Evolutionary conservation across 2,888 invertebrate species (phyloP).

Genomic region (Graphium colonna): DNA sequence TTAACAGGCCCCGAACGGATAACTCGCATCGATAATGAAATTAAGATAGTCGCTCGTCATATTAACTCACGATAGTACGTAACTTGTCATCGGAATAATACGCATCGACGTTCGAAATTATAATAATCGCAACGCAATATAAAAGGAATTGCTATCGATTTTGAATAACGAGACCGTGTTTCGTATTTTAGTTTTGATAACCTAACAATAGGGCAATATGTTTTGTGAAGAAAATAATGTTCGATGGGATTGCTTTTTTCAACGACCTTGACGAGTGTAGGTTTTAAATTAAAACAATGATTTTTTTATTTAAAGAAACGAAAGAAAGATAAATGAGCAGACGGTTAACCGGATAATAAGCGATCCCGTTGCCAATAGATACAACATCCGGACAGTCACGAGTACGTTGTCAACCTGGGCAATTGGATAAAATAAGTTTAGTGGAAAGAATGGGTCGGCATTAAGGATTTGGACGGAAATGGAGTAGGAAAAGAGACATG

Average conservation of each 20-base stretch:
- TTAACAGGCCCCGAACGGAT: conserved; percentile 60
- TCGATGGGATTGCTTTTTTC: conserved; percentile 7
- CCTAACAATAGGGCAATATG: conserved; percentile 8
- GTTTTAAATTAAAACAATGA: conserved; percentile 2
- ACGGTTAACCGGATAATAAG: no score
- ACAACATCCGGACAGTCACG: no score
- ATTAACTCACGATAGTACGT: conserved; percentile 37
- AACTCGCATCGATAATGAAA: conserved; percentile 48
- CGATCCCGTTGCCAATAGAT: no score
- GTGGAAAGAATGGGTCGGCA: no score
- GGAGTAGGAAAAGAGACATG: no score
- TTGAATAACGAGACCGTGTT: conserved; percentile 19
- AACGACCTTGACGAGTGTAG: background rate
- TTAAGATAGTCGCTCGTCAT: conserved; percentile 44
- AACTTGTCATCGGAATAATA: conserved; percentile 3
- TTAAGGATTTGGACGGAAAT: no score
- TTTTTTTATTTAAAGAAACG: no score
- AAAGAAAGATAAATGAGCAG: no score
- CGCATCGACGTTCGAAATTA: conserved; percentile 19
- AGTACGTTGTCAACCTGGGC: no score
- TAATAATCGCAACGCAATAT: conserved; percentile 18
- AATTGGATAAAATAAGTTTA: no score
- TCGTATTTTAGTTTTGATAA: conserved; percentile 15
- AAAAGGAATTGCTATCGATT: conserved; percentile 23
- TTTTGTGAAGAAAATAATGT: conserved; percentile 13